Evolutionary conservation across 2,797 vertebrate species (phyloP).

Genomic region (Pterois miles): DNA sequence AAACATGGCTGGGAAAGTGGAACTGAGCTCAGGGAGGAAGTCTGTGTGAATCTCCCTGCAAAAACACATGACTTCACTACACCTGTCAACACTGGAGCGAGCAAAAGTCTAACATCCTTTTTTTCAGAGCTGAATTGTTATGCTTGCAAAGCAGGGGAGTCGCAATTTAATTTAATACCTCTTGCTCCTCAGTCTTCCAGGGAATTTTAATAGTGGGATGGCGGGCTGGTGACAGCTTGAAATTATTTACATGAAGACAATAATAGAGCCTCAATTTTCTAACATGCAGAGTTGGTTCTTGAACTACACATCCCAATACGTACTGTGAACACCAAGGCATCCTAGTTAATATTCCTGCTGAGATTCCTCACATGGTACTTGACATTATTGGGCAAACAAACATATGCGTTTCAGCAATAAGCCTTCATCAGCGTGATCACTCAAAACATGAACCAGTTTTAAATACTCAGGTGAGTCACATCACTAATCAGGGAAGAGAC

Average conservation of each 20-base stretch:
- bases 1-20: slow-evolving; percentile 76
- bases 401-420: no score
- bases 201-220: slow-evolving; percentile 27
- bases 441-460: no score
- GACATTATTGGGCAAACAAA: not conserved
- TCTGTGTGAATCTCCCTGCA: slow-evolving; percentile 70
- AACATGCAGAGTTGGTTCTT: slow-evolving; percentile 24
- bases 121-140: slow-evolving; percentile 40
- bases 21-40: slow-evolving; percentile 71
- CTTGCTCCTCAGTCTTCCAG: slow-evolving; percentile 5
- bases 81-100: slow-evolving; percentile 69
- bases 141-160: slow-evolving; percentile 37
- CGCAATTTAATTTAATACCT: slow-evolving; percentile 30
- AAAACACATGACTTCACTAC: slow-evolving; percentile 83
- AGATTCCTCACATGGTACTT: not conserved
- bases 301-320: slow-evolving; percentile 9
- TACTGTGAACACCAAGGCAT: slow-evolving; percentile 21
- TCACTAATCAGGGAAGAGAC: no score
- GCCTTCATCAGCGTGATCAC: no score
- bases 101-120: slow-evolving; percentile 43
- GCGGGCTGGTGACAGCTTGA: slow-evolving; percentile 41
- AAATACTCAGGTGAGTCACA: no score
- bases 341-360: not conserved
- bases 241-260: slow-evolving; percentile 38
- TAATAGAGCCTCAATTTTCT: slow-evolving; percentile 36